A percentile compares a stretch with the other conserved stretches of the same genome.
Conservation (phyloP, 2,797 vertebrate species). For the Hemibagrus guttatus region DNA sequence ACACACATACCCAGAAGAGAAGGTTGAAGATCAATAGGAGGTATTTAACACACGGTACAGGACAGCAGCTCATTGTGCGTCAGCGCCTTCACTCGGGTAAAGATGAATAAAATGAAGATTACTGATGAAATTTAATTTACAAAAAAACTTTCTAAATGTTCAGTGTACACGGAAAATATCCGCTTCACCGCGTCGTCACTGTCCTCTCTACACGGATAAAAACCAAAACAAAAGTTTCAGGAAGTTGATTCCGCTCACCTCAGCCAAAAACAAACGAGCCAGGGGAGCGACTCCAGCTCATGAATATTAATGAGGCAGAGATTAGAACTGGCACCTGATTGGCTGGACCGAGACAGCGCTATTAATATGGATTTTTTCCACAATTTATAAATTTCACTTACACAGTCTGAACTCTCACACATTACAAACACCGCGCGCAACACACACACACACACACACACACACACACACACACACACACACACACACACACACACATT, state of each 20-base stretch:
- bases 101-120: not conserved
- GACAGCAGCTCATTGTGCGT: conserved; percentile 63
- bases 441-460: too few relatives aligned
- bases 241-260: conserved; percentile 20
- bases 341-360: not conserved
- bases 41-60: conserved; percentile 71
- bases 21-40: conserved; percentile 72
- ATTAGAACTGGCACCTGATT: not conserved
- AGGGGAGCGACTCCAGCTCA: not conserved
- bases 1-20: conserved; percentile 73
- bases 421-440: too few relatives aligned
- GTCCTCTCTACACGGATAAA: not conserved
- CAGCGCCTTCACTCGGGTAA: not conserved
- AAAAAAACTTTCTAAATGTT: not conserved
- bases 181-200: not conserved
- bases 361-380: not conserved
- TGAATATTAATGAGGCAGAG: conserved; percentile 7
- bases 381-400: not conserved
- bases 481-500: not conserved
- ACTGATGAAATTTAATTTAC: not conserved
- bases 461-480: too few relatives aligned
- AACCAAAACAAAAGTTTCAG: not conserved
- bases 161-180: not conserved
- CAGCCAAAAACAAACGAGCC: not conserved
- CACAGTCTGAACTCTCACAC: not conserved